Evolutionary conservation across 2,797 vertebrate genomes (phyloP).

Genomic region (Nannoperca australis): DNA sequence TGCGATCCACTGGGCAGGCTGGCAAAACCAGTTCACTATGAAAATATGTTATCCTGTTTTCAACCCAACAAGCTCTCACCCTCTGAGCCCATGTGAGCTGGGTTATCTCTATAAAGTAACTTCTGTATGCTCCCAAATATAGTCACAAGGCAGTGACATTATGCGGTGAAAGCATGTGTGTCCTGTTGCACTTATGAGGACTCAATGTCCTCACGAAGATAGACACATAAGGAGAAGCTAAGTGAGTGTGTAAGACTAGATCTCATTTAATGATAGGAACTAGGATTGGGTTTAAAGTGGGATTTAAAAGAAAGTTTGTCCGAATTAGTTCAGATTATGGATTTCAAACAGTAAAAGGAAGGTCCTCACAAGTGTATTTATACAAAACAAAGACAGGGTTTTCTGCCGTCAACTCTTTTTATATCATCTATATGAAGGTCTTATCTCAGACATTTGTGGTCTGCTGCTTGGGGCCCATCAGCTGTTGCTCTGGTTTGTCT

Average conservation of each 20-base stretch:
- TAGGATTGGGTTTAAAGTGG: neutral
- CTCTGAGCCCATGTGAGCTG: conserved; percentile 32
- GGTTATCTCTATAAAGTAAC: conserved; percentile 19
- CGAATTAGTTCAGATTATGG: neutral
- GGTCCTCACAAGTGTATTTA: neutral
- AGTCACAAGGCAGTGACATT: conserved; percentile 36
- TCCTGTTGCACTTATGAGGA: neutral
- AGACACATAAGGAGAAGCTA: neutral
- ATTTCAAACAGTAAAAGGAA: neutral
- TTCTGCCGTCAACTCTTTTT: conserved; percentile 17
- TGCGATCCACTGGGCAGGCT: conserved; percentile 70
- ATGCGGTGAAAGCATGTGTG: neutral
- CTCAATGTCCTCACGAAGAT: conserved; percentile 15
- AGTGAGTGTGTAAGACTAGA: neutral
- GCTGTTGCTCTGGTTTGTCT: conserved; percentile 8
- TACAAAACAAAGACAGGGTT: neutral
- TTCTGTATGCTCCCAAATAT: conserved; percentile 10
- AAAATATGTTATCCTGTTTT: conserved; percentile 49
- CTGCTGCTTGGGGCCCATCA: neutral
- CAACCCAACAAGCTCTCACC: conserved; percentile 16
- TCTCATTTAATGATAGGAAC: neutral
- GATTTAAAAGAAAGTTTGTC: neutral
- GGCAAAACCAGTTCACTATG: conserved; percentile 81
- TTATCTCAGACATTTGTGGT: conserved; percentile 5
- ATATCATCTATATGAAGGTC: neutral